A percentile compares a stretch with the other conserved stretches of the same genome.
Conservation (phyloP, 2,888 invertebrate species). For the Xestobium rufovillosum region DNA sequence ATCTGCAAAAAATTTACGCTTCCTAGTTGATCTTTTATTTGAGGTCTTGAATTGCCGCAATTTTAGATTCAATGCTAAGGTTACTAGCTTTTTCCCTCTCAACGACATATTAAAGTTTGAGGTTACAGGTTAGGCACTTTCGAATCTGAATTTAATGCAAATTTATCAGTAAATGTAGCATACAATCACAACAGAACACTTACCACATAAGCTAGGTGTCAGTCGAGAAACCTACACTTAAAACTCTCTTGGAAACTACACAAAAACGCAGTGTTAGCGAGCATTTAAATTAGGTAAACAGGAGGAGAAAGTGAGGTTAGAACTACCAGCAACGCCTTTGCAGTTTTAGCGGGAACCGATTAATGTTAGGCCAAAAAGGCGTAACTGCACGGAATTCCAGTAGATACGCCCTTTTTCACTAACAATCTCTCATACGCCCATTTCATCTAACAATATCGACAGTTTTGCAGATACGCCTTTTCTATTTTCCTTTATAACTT, state of each 20-base stretch:
- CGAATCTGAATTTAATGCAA: too few relatives aligned
- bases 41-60: constrained; percentile 1
- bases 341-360: constrained; percentile 1
- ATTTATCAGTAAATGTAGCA: too few relatives aligned
- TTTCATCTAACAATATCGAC: constrained; percentile 1
- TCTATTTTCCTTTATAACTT: background rate
- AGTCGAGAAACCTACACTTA: too few relatives aligned
- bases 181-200: too few relatives aligned
- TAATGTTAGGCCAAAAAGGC: constrained; percentile 3
- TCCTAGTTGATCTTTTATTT: constrained; percentile 3
- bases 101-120: too few relatives aligned
- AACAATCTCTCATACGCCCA: constrained; percentile 1
- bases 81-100: constrained; percentile 5
- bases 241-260: too few relatives aligned
- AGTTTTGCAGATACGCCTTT: constrained; percentile 4
- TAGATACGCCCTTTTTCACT: constrained; percentile 4
- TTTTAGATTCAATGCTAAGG: constrained; percentile 3
- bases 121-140: too few relatives aligned
- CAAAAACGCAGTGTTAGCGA: too few relatives aligned
- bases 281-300: too few relatives aligned
- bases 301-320: constrained; percentile 6
- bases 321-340: background rate
- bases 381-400: constrained; percentile 3
- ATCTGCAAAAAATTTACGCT: too few relatives aligned
- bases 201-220: too few relatives aligned